These are phyloP conservation scores for Pelosia muscerda DNA, from an alignment of 2,888 invertebrate genomes.

Conservation along the genomic window DNA sequence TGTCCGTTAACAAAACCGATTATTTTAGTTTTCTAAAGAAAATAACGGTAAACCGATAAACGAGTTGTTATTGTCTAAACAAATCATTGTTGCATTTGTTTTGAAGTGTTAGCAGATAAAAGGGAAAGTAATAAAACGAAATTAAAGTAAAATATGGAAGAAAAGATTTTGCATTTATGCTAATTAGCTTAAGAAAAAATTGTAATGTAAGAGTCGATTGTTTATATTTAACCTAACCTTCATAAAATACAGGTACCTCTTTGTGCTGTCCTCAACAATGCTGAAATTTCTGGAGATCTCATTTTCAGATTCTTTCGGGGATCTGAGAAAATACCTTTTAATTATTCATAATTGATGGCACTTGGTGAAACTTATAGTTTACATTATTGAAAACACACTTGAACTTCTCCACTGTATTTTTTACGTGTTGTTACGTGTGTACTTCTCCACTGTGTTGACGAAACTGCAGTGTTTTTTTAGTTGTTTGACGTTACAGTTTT, in stretches of 20 bases:
- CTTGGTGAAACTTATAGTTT: too few species aligned
- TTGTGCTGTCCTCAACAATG: too few species aligned
- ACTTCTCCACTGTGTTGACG: too few species aligned
- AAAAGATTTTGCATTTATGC: constrained; percentile 5
- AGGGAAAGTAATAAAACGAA: constrained; percentile 5
- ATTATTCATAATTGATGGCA: too few species aligned
- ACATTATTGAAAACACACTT: too few species aligned
- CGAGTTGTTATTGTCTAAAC: constrained; percentile 11
- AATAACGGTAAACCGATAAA: constrained; percentile 27
- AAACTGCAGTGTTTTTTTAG: too few species aligned
- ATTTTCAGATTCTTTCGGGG: too few species aligned
- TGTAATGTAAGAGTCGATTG: not conserved
- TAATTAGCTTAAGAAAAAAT: not conserved
- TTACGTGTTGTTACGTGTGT: too few species aligned
- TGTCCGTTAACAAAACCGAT: not conserved
- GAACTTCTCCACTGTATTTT: too few species aligned
- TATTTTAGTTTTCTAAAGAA: constrained; percentile 37
- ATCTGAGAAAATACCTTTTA: too few species aligned
- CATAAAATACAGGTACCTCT: not conserved
- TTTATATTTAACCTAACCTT: not conserved
- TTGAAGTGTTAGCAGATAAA: constrained; percentile 11
- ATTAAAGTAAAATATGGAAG: not conserved
- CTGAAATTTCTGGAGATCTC: too few species aligned
- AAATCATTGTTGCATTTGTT: constrained; percentile 39
- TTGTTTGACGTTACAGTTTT: too few species aligned